phyloP scores from a whole-genome alignment of 2,113 vertebrate species.

The Cercocebus atys region DNA sequence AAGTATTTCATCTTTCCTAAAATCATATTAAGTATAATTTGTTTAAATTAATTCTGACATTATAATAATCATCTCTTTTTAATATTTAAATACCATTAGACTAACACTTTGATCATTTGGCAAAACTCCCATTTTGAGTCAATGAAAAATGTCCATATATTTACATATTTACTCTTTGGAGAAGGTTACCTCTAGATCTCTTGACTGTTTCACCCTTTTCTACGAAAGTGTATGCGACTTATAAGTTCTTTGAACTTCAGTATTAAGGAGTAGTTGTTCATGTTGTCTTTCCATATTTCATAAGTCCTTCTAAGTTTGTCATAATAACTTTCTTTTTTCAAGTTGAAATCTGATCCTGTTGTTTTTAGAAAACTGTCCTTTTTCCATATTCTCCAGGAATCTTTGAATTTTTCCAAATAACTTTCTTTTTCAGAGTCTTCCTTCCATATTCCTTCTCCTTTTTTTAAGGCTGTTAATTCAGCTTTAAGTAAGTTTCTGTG shows the following conservation, averaged over 20 bases:
- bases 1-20: background rate
- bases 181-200: background rate
- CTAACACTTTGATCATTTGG: background rate
- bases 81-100: background rate
- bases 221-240: constrained; percentile 73
- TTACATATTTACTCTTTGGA: background rate
- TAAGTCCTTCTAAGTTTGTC: constrained; percentile 35
- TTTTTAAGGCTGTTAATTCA: constrained; percentile 91
- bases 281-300: constrained; percentile 46
- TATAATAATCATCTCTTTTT: constrained; percentile 3
- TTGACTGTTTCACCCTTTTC: constrained; percentile 20
- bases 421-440: constrained; percentile 82
- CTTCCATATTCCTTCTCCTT: constrained; percentile 92
- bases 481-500: constrained; percentile 92
- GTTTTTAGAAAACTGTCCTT: constrained; percentile 23
- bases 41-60: constrained; percentile 26
- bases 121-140: background rate
- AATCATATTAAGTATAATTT: background rate
- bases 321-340: constrained; percentile 47
- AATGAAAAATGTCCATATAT: background rate
- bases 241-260: constrained; percentile 83
- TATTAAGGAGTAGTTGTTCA: constrained; percentile 81
- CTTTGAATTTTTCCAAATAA: constrained; percentile 84
- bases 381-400: constrained; percentile 67
- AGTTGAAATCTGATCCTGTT: constrained; percentile 2